Percentiles rank a stretch among this genome's conserved stretches.
phyloP scores from a whole-genome alignment of 1,140 invertebrate species.

The Trichonephila inaurata region DNA sequence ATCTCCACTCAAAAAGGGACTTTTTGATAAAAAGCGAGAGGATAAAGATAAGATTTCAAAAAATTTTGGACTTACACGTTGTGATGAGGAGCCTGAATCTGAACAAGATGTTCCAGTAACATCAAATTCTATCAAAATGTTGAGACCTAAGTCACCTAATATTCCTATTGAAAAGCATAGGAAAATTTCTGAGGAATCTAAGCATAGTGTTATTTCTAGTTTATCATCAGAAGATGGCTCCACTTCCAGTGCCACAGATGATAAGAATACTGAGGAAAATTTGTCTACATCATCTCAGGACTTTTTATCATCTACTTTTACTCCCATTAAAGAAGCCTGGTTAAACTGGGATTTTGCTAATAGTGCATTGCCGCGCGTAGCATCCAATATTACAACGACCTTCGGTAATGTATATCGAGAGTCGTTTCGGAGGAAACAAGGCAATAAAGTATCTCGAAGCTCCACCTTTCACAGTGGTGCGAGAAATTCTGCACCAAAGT shows the following conservation, averaged over 20 bases:
- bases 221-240: conserved; percentile 57
- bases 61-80: conserved; percentile 66
- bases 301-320: conserved; percentile 76
- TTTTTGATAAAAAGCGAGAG: conserved; percentile 68
- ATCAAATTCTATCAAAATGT: background rate
- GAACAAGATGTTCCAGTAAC: conserved; percentile 45
- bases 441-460: conserved; percentile 77
- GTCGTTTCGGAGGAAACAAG: conserved; percentile 56
- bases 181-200: conserved; percentile 64
- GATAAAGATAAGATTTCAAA: conserved; percentile 47
- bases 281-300: conserved; percentile 48
- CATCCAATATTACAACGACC: conserved; percentile 65
- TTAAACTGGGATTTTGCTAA: conserved; percentile 68
- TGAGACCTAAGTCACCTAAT: conserved; percentile 79
- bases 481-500: conserved; percentile 56
- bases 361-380: conserved; percentile 52
- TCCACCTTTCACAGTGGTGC: conserved; percentile 77
- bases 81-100: conserved; percentile 74
- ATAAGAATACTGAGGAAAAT: conserved; percentile 12
- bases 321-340: conserved; percentile 78
- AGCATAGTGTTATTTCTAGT: conserved; percentile 42
- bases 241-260: conserved; percentile 30
- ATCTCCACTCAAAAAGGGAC: conserved; percentile 53
- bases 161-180: conserved; percentile 83
- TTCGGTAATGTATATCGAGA: conserved; percentile 70